Evolutionary conservation across 1,140 invertebrate species (phyloP).

Genomic region (Venustaconcha ellipsiformis): DNA sequence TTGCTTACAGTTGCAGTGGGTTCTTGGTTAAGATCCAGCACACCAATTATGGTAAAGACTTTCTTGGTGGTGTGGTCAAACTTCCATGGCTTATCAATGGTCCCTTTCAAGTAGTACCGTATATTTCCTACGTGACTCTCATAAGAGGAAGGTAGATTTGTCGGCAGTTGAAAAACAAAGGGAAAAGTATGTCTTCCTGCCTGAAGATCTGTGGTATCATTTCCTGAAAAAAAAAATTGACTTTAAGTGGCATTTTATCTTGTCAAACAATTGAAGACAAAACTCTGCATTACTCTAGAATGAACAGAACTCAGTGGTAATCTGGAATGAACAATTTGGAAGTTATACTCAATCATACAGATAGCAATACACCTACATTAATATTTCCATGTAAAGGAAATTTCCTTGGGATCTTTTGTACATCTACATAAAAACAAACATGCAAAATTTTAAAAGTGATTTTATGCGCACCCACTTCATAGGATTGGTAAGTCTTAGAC

Average conservation of each 20-base stretch:
- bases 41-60: constrained; percentile 54
- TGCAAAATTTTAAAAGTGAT: no score
- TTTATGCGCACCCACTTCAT: no score
- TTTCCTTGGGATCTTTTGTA: no score
- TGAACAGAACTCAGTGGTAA: no score
- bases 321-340: no score
- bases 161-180: constrained; percentile 70
- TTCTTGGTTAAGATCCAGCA: constrained; percentile 54
- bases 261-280: not conserved
- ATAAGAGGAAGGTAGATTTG: constrained; percentile 70
- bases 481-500: no score
- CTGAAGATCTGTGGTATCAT: constrained; percentile 33
- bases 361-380: no score
- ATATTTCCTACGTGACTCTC: constrained; percentile 68
- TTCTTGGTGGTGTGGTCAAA: constrained; percentile 58
- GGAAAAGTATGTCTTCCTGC: constrained; percentile 67
- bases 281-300: no score
- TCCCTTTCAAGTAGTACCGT: constrained; percentile 67
- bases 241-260: no score
- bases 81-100: constrained; percentile 68
- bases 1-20: constrained; percentile 38
- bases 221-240: constrained; percentile 7
- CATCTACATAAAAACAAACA: no score
- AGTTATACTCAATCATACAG: no score
- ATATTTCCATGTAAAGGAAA: no score